These are phyloP conservation scores for Timandra comae DNA, from an alignment of 2,888 invertebrate genomes.

Conservation along the genomic window DNA sequence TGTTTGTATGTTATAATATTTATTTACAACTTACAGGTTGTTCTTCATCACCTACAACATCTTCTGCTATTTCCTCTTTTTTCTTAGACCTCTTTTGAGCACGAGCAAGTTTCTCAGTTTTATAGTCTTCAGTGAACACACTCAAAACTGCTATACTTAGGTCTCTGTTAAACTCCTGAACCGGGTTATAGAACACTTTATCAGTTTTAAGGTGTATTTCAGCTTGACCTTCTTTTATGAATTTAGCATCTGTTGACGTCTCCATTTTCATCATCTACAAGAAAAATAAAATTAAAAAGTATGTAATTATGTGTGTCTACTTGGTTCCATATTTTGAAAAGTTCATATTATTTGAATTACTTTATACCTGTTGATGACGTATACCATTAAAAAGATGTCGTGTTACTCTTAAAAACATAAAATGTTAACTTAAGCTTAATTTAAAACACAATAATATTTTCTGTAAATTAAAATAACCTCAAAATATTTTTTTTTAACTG, in stretches of 20 bases:
- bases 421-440: too few species aligned
- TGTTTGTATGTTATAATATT: too few species aligned
- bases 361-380: too few species aligned
- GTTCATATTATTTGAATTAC: too few species aligned
- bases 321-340: too few species aligned
- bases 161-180: conserved; percentile 98
- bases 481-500: too few species aligned
- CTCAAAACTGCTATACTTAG: conserved; percentile 86
- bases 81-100: conserved; percentile 28
- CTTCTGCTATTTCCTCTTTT: conserved; percentile 25
- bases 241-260: conserved; percentile 32
- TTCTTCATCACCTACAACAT: conserved; percentile 11
- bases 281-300: too few species aligned
- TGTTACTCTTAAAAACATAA: too few species aligned
- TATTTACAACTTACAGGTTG: conserved; percentile 10
- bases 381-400: too few species aligned
- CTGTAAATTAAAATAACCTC: too few species aligned
- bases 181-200: conserved; percentile 98
- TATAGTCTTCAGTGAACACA: conserved; percentile 78
- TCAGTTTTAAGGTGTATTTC: conserved; percentile 81
- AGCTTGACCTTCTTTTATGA: conserved; percentile 86
- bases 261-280: conserved; percentile 49
- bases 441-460: too few species aligned
- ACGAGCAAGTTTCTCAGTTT: conserved; percentile 35
- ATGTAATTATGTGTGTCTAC: too few species aligned